These are phyloP conservation scores for Andrena cerasifolii DNA, from an alignment of 1,140 invertebrate genomes.

Conservation along the genomic window DNA sequence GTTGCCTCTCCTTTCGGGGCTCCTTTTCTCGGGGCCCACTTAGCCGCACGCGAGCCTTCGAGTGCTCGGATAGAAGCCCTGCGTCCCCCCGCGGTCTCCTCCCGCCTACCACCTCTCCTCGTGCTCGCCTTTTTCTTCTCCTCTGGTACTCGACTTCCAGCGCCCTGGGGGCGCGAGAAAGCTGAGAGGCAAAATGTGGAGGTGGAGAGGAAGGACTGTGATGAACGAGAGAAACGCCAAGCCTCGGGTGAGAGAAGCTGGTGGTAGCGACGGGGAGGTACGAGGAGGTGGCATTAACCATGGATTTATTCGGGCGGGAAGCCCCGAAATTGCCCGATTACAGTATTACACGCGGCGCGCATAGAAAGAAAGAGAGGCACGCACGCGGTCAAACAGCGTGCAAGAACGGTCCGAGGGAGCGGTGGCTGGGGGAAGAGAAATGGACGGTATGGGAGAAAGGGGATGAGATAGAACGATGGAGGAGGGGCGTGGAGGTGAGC, in stretches of 20 bases:
- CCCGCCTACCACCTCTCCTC: constrained; percentile 1
- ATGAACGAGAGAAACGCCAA: not conserved
- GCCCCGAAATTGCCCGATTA: constrained; percentile 81
- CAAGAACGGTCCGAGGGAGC: not conserved
- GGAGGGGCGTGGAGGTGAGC: constrained; percentile 20
- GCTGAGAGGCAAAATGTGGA: constrained; percentile 12
- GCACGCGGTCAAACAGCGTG: constrained; percentile 1
- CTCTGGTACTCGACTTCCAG: constrained; percentile 32
- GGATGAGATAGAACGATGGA: constrained; percentile 17
- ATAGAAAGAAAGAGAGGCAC: constrained; percentile 51
- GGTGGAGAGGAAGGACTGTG: constrained; percentile 5
- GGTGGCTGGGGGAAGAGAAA: constrained; percentile 8
- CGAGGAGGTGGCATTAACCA: constrained; percentile 73
- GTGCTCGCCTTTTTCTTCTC: constrained; percentile 29
- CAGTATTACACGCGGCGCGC: constrained; percentile 74
- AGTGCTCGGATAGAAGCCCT: constrained; percentile 64
- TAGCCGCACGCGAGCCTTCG: constrained; percentile 80
- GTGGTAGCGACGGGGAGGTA: constrained; percentile 39
- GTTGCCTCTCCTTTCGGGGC: constrained; percentile 68
- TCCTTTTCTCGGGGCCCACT: constrained; percentile 72
- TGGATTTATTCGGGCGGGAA: constrained; percentile 79
- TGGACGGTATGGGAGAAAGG: not conserved
- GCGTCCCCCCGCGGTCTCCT: constrained; percentile 7
- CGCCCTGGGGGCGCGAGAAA: constrained; percentile 44
- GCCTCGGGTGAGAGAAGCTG: constrained; percentile 19